Conservation (phyloP, 2,113 vertebrate genomes). For the Ceyx cyanopectus region DNA sequence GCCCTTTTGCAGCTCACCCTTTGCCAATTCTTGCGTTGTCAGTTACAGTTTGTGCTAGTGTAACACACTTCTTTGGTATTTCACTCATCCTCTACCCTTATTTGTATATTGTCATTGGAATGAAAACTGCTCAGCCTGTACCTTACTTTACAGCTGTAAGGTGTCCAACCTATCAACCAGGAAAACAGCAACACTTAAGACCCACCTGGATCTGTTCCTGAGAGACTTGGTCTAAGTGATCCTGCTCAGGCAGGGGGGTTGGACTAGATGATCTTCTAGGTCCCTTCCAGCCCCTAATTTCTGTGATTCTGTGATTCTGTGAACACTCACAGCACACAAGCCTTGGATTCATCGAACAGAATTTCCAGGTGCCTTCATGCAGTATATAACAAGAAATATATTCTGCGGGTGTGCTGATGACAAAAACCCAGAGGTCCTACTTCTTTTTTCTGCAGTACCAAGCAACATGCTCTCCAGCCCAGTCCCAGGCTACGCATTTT, state of each 20-base stretch:
- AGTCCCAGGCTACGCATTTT: not conserved
- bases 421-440: not conserved
- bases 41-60: not conserved
- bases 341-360: not conserved
- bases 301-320: too few species aligned
- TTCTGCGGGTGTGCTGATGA: not conserved
- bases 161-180: not conserved
- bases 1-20: not conserved
- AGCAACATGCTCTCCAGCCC: not conserved
- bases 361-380: not conserved
- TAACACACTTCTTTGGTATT: not conserved
- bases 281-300: too few species aligned
- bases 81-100: not conserved
- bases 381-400: not conserved
- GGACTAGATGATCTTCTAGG: too few species aligned
- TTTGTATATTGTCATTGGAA: not conserved
- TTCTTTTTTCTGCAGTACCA: not conserved
- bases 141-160: not conserved
- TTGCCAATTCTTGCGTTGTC: fast-evolving
- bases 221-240: too few species aligned
- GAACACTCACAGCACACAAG: not conserved
- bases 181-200: not conserved
- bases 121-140: not conserved
- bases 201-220: too few species aligned
- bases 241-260: too few species aligned